Base-by-base conservation (phyloP, 2,797 vertebrate species). In the Apogon talboti region DNA sequence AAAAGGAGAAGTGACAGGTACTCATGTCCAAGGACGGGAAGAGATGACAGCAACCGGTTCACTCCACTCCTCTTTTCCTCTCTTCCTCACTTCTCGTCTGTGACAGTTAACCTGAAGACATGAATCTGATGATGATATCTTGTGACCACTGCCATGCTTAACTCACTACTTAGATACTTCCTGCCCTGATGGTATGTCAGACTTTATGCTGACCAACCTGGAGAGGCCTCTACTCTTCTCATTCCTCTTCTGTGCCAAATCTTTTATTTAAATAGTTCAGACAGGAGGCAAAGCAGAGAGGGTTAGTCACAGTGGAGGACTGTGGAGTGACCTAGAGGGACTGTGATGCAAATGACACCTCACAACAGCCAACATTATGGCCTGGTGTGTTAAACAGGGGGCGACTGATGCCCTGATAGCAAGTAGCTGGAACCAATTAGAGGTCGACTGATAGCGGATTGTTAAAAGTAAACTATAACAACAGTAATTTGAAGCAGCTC, bases 51-150 rank as follows among this genome's bases (percentile, higher is more conserved):
- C 64, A 15, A 89, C 78, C 79, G 62, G 88, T 88, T 91, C 84
- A 49, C 82, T 87, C 81, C 74, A 59, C 83, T 86, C 85, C 73
- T 81, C 76, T 76, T 74, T 78, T 76, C 65, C 74, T 83, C 84
- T 72, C 56, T 41, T 78, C 81, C 58, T 71, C 80, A 49, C 81
- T 86, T 66, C 82, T 88, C 72, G 5, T 83, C 67, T 75, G 70
- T 92, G 87, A 91, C 90, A 91, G 91, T 82, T 91, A 86, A 91
- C 89, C 91, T 86, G 88, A n/a, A 91, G 90, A 89, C 85, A 91
- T 89, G 88, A 87, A 82, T 83, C 79, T 92, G 91, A 92, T 69
- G 89, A 54, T 92, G 87, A 92, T 92, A 90, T 87, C 87, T 90
- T 92, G 86, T 91, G 91, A 92, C 90, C 87, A 78, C 79, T 83